These are phyloP conservation scores for Cosmopolites sordidus DNA, from an alignment of 2,888 invertebrate genomes.

Conservation along the genomic window DNA sequence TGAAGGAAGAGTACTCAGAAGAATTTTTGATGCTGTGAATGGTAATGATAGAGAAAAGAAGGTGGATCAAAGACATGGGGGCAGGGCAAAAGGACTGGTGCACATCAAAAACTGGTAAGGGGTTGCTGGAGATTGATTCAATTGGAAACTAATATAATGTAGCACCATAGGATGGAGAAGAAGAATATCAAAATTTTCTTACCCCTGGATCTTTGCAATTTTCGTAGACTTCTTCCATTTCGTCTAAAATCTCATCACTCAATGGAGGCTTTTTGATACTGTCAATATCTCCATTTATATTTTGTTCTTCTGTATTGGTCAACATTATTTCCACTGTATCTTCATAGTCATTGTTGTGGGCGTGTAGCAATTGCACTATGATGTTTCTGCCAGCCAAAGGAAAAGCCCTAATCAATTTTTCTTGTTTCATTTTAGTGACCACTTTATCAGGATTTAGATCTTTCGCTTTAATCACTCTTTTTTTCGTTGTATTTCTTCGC, in stretches of 20 bases:
- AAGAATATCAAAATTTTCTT: too few species aligned
- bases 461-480: constrained; percentile 44
- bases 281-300: constrained; percentile 23
- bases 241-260: constrained; percentile 44
- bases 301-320: constrained; percentile 33
- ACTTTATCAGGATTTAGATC: constrained; percentile 58
- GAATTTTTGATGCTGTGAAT: too few species aligned
- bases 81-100: too few species aligned
- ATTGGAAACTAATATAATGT: too few species aligned
- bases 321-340: constrained; percentile 62
- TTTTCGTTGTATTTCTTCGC: too few species aligned
- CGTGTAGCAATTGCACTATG: constrained; percentile 64
- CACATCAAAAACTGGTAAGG: too few species aligned
- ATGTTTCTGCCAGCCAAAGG: constrained; percentile 61
- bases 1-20: too few species aligned
- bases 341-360: constrained; percentile 64
- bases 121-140: too few species aligned
- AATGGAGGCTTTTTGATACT: constrained; percentile 44
- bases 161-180: too few species aligned
- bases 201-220: constrained; percentile 48
- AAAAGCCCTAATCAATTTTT: constrained; percentile 67
- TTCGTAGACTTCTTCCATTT: constrained; percentile 49
- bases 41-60: too few species aligned
- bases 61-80: too few species aligned
- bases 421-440: constrained; percentile 65